Evolutionary conservation across 2,797 vertebrate species (phyloP), one percentile per base, ranked within the genome.

Genomic region (Poecilia gillii): DNA sequence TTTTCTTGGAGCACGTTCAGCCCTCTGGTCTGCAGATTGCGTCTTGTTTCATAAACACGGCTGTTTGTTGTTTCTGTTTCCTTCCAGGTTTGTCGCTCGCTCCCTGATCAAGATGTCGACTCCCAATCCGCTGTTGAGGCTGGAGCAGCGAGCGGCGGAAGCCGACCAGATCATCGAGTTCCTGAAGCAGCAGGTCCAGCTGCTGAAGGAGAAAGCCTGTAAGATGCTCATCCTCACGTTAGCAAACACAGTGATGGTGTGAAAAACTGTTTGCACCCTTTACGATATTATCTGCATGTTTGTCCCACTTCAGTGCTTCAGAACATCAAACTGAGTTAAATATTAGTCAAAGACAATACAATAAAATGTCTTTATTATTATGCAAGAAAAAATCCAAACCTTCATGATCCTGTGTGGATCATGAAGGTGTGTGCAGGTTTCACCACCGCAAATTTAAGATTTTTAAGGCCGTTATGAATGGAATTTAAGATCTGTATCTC

Each of bases 161-260:
- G 99, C 98, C 0, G 99, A 99, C 93, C 97, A 98, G 95, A 94
- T 99, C 90, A 99, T 99, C 78, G 97, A 97, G 81, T 99, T 97
- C 93, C 97, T 99, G 81, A 99, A 99, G 91, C 97, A 98, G 79
- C 99, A 99, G 94, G 96, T 99, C 88, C 96, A 97, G 91, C 95
- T 99, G 86, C 96, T 99, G 23, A 99, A 99, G 91, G 97, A 99
- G 85, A 99, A 99, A 97, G 96, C 98, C 87, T 94, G 99, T 99
- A 96, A 96, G 97, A 79, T 5, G 4, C 4, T 23, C 33, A 4
- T 12, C 57, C 57, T 59, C 12, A 55, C 25, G 9, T 11, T 9
- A n/a, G 23, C 51, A n/a, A 55, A 55, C 25, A 55, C 51, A 4
- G 25, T 0, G 49, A 23, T 8, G 23, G 51, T 25, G 51, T 55